phyloP scores from a whole-genome alignment of 2,797 vertebrate genomes.

The Cephalopachus bancanus region DNA sequence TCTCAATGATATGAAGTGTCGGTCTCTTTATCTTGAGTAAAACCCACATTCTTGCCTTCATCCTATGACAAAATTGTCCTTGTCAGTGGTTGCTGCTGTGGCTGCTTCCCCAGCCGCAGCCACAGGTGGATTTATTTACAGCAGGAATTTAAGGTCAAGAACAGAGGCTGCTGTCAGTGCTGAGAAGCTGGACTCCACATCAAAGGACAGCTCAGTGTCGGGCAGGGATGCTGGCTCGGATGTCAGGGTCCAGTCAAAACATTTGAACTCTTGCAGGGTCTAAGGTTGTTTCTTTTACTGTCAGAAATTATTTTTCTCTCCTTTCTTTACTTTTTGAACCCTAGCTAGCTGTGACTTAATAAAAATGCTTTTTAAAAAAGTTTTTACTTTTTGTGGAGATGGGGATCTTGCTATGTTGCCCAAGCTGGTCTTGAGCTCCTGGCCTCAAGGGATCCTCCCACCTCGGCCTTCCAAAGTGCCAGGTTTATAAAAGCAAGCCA shows the following conservation, averaged over 20 bases:
- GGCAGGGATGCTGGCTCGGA: background rate
- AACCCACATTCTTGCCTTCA: background rate
- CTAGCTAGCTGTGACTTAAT: background rate
- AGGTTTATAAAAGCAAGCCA: no score
- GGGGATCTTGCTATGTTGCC: no score
- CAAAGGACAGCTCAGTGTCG: background rate
- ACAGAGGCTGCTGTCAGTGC: background rate
- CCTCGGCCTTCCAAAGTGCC: no score
- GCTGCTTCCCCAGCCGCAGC: background rate
- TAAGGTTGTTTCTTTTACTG: background rate
- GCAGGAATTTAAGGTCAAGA: background rate
- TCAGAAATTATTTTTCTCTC: background rate
- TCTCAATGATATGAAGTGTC: background rate
- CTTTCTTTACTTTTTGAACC: background rate
- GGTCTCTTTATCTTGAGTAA: background rate
- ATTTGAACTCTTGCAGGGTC: background rate
- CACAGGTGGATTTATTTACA: background rate
- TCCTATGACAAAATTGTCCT: background rate
- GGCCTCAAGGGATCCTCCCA: no score
- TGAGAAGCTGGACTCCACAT: background rate
- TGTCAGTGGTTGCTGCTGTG: background rate
- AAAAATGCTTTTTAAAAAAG: constrained; percentile 26
- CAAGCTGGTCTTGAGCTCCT: no score
- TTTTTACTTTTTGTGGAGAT: no score
- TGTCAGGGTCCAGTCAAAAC: background rate